Percentiles rank a stretch among this genome's conserved stretches.
Conservation (phyloP, 2,797 vertebrate genomes). For the Pachyuromys duprasi region DNA sequence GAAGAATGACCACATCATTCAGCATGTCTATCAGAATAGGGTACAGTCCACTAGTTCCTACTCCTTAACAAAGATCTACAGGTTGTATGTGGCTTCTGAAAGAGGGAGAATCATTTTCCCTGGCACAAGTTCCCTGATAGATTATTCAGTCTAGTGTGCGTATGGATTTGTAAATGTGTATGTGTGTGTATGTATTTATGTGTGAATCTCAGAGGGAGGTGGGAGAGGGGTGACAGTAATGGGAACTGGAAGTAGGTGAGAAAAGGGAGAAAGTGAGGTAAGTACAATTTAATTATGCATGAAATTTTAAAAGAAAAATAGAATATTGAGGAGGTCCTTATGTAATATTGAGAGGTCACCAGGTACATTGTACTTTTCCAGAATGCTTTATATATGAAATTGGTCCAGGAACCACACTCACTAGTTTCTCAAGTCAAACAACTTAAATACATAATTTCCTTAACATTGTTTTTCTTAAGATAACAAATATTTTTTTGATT, state of each 20-base stretch:
- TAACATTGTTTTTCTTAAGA: conserved; percentile 48
- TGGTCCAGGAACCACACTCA: neutral
- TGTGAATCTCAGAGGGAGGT: neutral
- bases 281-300: neutral
- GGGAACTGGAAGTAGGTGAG: neutral
- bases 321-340: neutral
- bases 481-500: conserved; percentile 44
- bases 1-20: neutral
- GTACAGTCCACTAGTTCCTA: neutral
- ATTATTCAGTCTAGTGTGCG: neutral
- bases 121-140: neutral
- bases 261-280: neutral
- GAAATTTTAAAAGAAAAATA: neutral
- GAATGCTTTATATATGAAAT: conserved; percentile 42
- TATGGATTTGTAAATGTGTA: neutral
- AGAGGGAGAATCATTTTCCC: neutral
- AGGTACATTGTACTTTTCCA: conserved; percentile 18
- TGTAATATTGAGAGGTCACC: neutral
- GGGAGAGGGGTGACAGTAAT: neutral
- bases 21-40: neutral
- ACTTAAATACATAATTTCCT: conserved; percentile 37
- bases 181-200: neutral
- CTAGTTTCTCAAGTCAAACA: conserved; percentile 49
- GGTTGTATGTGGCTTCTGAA: neutral
- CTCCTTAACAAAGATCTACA: neutral